Evolutionary conservation across 2,113 vertebrate genomes (phyloP), one percentile per base, ranked within the genome.

Genomic region (Oostethus manadensis): DNA sequence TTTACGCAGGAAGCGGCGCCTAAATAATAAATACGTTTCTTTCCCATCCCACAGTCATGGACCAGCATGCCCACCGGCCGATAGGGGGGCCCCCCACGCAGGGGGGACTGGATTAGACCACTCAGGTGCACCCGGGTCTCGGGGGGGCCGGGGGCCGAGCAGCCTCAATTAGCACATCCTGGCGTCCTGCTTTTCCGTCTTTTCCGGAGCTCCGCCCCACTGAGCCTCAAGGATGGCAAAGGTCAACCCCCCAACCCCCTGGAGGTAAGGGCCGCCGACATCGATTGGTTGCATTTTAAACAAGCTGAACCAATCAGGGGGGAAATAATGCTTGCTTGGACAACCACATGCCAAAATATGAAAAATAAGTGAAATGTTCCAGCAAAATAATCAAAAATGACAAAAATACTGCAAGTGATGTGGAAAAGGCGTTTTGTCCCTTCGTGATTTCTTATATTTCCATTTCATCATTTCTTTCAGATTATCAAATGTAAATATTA

Each of bases 211-310:
- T 81, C 84, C 56, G 76, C 65, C 35, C 84, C 70, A 85, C 70
- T 82, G 83, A 80, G 79, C 78, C 70, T 66, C 68, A 89, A 89
- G 73, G 83, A 89, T 86, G 75, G 53, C 59, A 50, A 90, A 91
- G 88, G 90, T 90, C 84, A 71, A 57, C 18, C 40, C 15, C 21
- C 18, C 18, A 2, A 11, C 15, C 50, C 6, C 47, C 11, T n/a
- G n/a, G n/a, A n/a, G n/a, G n/a, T n/a, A n/a, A n/a, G n/a, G n/a
- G n/a, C n/a, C n/a, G n/a, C n/a, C n/a, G n/a, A n/a, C 20, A 1
- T 5, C 10, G 48, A 48, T 11, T 20, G 7, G 33, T 35, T 35
- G 33, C 33, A 35, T 35, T 35, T 35, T 35, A n/a, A n/a, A n/a
- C n/a, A n/a, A n/a, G n/a, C n/a, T n/a, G n/a, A n/a, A n/a, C n/a